phyloP scores from a whole-genome alignment of 53 echinoderm and acorn worm genomes.

The Arbacia lixula region DNA sequence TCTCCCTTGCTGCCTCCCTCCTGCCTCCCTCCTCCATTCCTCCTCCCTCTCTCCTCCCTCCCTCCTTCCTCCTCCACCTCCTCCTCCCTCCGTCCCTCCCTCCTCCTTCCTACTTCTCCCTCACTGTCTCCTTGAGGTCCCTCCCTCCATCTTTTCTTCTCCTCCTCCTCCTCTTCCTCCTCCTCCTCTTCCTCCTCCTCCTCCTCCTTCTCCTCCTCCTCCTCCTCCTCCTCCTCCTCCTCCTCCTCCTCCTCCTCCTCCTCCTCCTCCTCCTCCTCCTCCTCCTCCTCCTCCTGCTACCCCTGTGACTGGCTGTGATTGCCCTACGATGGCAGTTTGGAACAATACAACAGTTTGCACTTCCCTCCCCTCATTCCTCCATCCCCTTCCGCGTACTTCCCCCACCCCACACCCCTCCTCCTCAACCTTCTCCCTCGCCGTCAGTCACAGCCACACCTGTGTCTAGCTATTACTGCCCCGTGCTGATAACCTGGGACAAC shows the following conservation, averaged over 20 bases:
- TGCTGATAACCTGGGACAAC: too few relatives aligned
- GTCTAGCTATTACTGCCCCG: too few relatives aligned
- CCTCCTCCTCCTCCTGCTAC: background rate
- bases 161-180: background rate
- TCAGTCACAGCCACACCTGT: too few relatives aligned
- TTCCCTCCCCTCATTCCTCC: background rate
- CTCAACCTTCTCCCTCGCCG: too few relatives aligned
- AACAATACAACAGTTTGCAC: background rate
- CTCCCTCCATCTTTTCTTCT: background rate
- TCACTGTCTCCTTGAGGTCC: background rate
- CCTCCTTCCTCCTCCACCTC: background rate
- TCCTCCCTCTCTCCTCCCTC: background rate
- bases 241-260: background rate
- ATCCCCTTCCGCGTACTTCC: background rate
- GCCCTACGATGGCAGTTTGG: background rate
- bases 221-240: background rate
- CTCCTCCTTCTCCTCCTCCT: background rate
- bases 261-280: background rate
- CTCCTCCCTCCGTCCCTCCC: background rate
- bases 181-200: background rate
- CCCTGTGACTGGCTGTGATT: background rate
- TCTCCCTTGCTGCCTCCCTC: too few relatives aligned
- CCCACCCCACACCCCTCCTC: constrained; percentile 4
- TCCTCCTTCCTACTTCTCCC: background rate
- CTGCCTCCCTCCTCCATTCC: too few relatives aligned